A percentile compares a stretch with the other conserved stretches of the same genome.
phyloP scores from a whole-genome alignment of 2,888 invertebrate species.

The Noctua pronuba region DNA sequence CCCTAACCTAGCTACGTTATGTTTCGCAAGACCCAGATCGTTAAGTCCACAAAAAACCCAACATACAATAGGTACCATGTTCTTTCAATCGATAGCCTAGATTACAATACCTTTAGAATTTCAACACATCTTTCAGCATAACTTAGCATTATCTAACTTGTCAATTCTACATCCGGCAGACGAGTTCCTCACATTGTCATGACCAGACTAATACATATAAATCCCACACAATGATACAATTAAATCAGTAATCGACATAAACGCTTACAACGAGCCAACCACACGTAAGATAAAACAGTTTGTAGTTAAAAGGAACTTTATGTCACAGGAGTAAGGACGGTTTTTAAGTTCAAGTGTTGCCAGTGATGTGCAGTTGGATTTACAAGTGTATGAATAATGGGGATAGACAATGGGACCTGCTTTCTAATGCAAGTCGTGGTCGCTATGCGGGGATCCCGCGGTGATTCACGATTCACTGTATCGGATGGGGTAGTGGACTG shows the following conservation, averaged over 20 bases:
- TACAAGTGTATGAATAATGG: constrained; percentile 55
- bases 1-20: neutral
- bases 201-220: constrained; percentile 9
- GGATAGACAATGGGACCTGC: constrained; percentile 61
- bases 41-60: neutral
- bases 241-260: constrained; percentile 38
- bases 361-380: constrained; percentile 27
- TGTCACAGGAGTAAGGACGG: neutral
- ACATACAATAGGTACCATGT: neutral
- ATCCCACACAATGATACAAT: constrained; percentile 36
- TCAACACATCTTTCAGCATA: neutral
- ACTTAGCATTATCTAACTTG: neutral
- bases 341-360: constrained; percentile 5
- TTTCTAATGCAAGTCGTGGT: constrained; percentile 61
- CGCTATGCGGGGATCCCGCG: constrained; percentile 53
- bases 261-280: constrained; percentile 3
- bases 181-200: constrained; percentile 33
- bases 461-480: constrained; percentile 63
- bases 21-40: neutral
- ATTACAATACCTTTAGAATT: neutral
- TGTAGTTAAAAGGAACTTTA: neutral
- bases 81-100: neutral
- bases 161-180: constrained; percentile 32
- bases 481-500: constrained; percentile 1
- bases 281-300: neutral